Percentiles rank a stretch among this genome's conserved stretches.
Conservation (phyloP, 2,113 vertebrate species). For the Platichthys stellatus region DNA sequence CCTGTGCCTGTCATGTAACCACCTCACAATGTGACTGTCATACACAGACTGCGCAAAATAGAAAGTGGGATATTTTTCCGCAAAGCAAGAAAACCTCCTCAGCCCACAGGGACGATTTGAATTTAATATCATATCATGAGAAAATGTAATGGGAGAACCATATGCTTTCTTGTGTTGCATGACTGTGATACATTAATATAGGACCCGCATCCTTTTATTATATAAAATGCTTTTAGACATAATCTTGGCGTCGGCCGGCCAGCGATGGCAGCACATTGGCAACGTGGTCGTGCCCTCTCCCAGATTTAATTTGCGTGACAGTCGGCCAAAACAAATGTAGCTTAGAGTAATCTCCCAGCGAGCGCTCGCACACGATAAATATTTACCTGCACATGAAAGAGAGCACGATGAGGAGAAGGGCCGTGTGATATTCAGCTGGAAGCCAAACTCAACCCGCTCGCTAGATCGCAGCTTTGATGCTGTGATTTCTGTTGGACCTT, state of each 20-base stretch:
- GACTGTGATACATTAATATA: background rate
- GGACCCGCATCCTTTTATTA: constrained; percentile 50
- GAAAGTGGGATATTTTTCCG: background rate
- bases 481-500: constrained; percentile 19
- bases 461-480: constrained; percentile 35
- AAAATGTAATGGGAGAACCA: constrained; percentile 15
- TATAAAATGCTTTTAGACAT: constrained; percentile 64
- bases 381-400: constrained; percentile 65
- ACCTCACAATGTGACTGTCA: background rate
- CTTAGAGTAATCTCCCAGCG: constrained; percentile 50
- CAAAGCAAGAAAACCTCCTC: background rate
- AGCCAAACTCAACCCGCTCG: constrained; percentile 20
- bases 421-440: constrained; percentile 18
- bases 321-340: constrained; percentile 40
- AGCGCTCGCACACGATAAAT: constrained; percentile 26
- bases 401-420: constrained; percentile 15
- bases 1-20: background rate
- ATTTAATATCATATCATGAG: background rate
- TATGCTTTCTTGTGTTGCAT: constrained; percentile 16
- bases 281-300: constrained; percentile 50
- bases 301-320: constrained; percentile 62
- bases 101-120: background rate
- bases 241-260: constrained; percentile 59
- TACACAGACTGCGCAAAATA: too few relatives aligned
- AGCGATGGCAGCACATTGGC: constrained; percentile 52